Percentiles rank a stretch among this genome's conserved stretches.
phyloP scores from a whole-genome alignment of 2,113 vertebrate species.

The Phyllostomus hastatus region DNA sequence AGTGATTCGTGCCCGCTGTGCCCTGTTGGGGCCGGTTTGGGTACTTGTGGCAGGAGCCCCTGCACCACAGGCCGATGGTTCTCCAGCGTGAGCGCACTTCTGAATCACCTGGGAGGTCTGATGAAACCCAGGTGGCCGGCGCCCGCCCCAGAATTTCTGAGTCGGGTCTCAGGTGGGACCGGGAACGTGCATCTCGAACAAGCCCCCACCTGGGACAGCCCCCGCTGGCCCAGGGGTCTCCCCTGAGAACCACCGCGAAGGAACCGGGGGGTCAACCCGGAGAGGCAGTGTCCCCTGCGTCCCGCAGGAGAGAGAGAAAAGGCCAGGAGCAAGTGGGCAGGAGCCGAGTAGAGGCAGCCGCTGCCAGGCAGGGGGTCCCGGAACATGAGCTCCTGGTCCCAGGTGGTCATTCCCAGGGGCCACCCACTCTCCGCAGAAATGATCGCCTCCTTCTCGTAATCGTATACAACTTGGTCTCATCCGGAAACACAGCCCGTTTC shows the following conservation, averaged over 20 bases:
- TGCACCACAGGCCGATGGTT: accelerated
- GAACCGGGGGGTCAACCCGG: neutral
- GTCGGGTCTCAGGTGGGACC: neutral
- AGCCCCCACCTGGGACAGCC: neutral
- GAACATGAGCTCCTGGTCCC: neutral
- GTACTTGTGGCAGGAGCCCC: accelerated
- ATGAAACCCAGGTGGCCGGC: neutral
- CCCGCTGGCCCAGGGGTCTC: neutral
- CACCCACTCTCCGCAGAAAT: neutral
- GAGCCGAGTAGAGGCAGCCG: neutral
- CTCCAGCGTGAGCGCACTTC: neutral
- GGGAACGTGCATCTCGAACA: neutral
- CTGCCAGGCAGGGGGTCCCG: accelerated
- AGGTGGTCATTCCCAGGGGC: neutral
- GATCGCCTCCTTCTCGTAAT: neutral
- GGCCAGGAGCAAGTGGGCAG: neutral
- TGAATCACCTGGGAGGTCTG: neutral
- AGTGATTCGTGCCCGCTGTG: neutral
- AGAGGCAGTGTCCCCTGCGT: accelerated
- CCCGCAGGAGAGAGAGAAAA: too few relatives aligned
- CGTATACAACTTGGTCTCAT: neutral
- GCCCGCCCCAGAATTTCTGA: neutral
- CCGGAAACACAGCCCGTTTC: neutral
- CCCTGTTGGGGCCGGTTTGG: neutral
- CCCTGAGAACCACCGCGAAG: neutral